Evolutionary conservation across 1,140 invertebrate genomes (phyloP).

Genomic region (Drosophila mayri): DNA sequence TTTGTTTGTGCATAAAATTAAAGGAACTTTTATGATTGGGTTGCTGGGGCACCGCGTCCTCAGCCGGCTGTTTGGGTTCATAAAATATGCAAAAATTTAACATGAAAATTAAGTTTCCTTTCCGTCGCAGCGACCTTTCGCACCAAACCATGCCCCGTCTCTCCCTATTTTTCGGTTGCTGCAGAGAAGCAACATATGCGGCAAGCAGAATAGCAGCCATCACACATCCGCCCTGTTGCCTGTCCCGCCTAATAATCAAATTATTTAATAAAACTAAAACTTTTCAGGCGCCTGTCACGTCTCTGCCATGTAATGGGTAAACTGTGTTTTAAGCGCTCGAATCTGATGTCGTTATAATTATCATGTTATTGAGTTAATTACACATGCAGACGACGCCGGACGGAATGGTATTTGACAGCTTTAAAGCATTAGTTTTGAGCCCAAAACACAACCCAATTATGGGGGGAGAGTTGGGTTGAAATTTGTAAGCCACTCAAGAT

Average conservation of each 20-base stretch:
- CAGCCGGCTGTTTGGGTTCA: conserved; percentile 74
- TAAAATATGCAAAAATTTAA: conserved; percentile 78
- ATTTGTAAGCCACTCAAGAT: conserved; percentile 24
- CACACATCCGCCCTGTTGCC: conserved; percentile 58
- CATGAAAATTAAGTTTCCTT: conserved; percentile 75
- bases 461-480: not conserved
- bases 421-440: conserved; percentile 25
- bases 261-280: conserved; percentile 72
- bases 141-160: not conserved
- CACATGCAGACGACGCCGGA: conserved; percentile 6
- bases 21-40: conserved; percentile 77
- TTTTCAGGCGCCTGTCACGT: conserved; percentile 63
- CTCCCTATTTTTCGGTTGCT: not conserved
- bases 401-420: conserved; percentile 16
- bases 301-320: conserved; percentile 52
- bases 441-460: not conserved
- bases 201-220: conserved; percentile 3
- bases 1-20: conserved; percentile 82
- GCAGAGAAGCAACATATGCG: conserved; percentile 26
- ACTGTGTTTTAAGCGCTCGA: conserved; percentile 55
- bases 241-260: conserved; percentile 69
- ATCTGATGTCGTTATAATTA: conserved; percentile 69
- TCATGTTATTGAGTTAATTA: conserved; percentile 62
- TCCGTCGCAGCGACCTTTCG: conserved; percentile 56
- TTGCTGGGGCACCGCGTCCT: conserved; percentile 57